Base-by-base conservation (phyloP, 2,113 vertebrate species). In the Oreotrochilus melanogaster region DNA sequence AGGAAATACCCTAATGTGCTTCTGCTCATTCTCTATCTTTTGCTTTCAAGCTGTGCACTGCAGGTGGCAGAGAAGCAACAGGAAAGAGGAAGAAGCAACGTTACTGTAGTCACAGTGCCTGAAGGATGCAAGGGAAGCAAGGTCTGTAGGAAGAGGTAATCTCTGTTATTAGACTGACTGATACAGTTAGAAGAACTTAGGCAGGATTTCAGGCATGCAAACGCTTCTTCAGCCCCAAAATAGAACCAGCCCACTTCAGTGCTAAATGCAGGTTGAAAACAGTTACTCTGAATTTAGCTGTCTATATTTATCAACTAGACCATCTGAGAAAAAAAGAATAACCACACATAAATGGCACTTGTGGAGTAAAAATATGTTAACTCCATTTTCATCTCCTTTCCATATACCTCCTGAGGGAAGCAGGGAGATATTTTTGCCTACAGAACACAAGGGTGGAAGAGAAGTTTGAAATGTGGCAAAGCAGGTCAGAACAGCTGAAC, bases 1-100 rank as follows among this genome's bases (percentile, higher is more conserved):
- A 76, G 57, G 54, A 82, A 91, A 88, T 61, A 87, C 8, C 17
- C 42, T 45, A 14, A n/a, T 64, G 30, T 24, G 9, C 28, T 80
- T 89, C 31, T 42, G 8, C 28, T 58, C 6, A 9, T 61, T 39
- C 16, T 69, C 25, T 61, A 5, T 27, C 35, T 33, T 84, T 80
- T 73, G 54, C 25, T 50, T 89, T 76, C 74, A 83, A 47, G 67
- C 51, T 80, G 27, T 25, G 16, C 71, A 74, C 95, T 96, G 94
- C 75, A 96, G 94, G 89, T 95, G 95, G 96, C 92, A 96, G 92
- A 93, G 85, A 51, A 94, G 92, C 51, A 83, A 47, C 66, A 82
- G 71, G 25, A 76, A 95, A 88, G 53, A 48, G 48, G 48, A 10
- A 62, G 51, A 24, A 67, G 53, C 53, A 27, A 9, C 0, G 0